A percentile compares a stretch with the other conserved stretches of the same genome.
Evolutionary conservation across 37 sponge, comb jelly and placozoan species (phyloP).

Genomic region (Lycopodina hypogea): DNA sequence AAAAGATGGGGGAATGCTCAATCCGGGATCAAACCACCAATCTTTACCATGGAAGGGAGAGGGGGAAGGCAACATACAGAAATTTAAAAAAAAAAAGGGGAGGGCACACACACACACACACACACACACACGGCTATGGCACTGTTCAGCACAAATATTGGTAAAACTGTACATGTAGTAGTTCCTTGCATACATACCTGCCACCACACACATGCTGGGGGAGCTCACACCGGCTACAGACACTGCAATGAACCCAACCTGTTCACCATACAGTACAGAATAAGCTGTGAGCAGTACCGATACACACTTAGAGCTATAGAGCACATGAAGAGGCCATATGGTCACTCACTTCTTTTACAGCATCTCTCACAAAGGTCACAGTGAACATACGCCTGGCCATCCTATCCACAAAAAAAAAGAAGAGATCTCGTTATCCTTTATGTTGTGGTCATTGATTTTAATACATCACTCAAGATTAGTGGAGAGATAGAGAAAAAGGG

Average conservation of each 20-base stretch:
- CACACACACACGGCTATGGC: no score
- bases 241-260: slow-evolving; percentile 44
- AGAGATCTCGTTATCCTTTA: no score
- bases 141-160: no score
- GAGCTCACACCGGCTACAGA: slow-evolving; percentile 22
- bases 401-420: slow-evolving; percentile 24
- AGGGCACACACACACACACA: no score
- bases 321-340: neutral
- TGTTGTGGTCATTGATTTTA: neutral
- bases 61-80: no score
- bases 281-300: neutral
- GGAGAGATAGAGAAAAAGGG: neutral
- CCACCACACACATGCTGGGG: slow-evolving; percentile 24
- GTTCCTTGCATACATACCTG: no score
- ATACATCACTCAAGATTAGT: no score
- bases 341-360: slow-evolving; percentile 71
- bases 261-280: neutral
- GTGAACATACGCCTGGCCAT: slow-evolving; percentile 75
- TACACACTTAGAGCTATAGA: neutral
- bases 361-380: slow-evolving; percentile 70
- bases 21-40: no score
- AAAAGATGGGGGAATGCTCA: no score
- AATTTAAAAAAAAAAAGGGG: no score
- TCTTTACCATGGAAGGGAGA: no score
- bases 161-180: no score